Evolutionary conservation across 2,797 vertebrate species (phyloP).

Genomic region (Halcyon badia): DNA sequence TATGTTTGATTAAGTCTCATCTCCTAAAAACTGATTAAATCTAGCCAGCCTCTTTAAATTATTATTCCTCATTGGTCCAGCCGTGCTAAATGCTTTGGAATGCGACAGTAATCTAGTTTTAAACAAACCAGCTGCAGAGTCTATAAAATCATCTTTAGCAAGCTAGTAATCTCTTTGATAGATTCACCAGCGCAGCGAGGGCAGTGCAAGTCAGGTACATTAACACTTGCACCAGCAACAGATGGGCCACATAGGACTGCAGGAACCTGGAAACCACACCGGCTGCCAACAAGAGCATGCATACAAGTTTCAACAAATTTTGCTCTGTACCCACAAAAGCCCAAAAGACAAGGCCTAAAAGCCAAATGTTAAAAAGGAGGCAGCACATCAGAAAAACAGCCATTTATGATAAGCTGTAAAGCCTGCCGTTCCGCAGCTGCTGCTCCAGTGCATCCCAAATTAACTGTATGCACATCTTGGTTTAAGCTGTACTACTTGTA

Average conservation of each 20-base stretch:
- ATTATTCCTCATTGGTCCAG: slow-evolving; percentile 47
- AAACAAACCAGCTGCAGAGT: slow-evolving; percentile 63
- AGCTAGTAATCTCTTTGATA: not conserved
- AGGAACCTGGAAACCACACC: not conserved
- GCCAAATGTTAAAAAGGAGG: not conserved
- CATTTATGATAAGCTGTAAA: fast-evolving
- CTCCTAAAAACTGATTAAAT: slow-evolving; percentile 56
- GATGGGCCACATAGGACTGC: not conserved
- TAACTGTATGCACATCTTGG: fast-evolving
- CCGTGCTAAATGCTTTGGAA: slow-evolving; percentile 39
- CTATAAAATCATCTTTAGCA: slow-evolving; percentile 48
- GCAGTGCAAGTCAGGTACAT: not conserved
- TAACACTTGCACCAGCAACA: not conserved
- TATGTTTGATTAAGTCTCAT: slow-evolving; percentile 52
- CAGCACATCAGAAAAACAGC: not conserved
- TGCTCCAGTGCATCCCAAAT: not conserved
- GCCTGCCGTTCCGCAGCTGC: not conserved
- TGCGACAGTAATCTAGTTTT: slow-evolving; percentile 66
- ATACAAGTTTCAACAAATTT: not conserved
- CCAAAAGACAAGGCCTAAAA: not conserved
- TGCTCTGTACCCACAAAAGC: not conserved
- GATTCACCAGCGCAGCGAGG: slow-evolving; percentile 16
- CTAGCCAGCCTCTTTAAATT: slow-evolving; percentile 11
- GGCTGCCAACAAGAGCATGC: not conserved
- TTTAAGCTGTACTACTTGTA: not conserved